These are phyloP conservation scores for Aplidium turbinatum DNA, from an alignment of 23 tunicate species.

Conservation along the genomic window DNA sequence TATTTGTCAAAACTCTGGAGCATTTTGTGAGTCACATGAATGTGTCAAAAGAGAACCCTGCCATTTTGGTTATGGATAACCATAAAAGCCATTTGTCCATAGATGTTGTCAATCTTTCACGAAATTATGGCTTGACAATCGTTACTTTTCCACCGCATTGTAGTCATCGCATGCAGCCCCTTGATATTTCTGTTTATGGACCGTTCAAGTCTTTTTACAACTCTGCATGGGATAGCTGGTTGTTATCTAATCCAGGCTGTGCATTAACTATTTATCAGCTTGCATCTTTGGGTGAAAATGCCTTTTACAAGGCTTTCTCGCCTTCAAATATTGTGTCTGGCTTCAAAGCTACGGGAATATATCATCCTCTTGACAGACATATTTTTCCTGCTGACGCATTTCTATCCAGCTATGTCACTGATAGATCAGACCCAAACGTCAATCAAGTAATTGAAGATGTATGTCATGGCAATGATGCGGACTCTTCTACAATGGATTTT, in stretches of 20 bases:
- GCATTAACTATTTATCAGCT: conserved; percentile 41
- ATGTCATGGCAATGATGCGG: too few species aligned
- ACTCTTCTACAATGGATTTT: too few species aligned
- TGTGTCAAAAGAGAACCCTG: conserved; percentile 17
- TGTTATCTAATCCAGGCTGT: conserved; percentile 27
- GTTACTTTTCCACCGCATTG: conserved; percentile 60
- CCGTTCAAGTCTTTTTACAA: conserved; percentile 34
- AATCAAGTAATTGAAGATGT: too few species aligned
- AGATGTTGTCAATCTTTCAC: conserved; percentile 17
- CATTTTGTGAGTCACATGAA: conserved; percentile 29
- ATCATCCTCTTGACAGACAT: neutral
- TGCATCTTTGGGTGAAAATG: conserved; percentile 24
- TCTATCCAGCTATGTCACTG: conserved; percentile 1
- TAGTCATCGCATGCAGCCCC: conserved; percentile 43
- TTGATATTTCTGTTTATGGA: conserved; percentile 32
- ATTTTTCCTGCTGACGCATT: conserved; percentile 15
- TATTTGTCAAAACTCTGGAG: conserved; percentile 27
- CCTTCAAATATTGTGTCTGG: conserved; percentile 16
- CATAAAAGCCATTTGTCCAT: conserved; percentile 41
- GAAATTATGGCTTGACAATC: conserved; percentile 24
- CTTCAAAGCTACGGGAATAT: conserved; percentile 28
- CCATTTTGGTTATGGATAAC: conserved; percentile 41
- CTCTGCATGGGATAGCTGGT: conserved; percentile 29
- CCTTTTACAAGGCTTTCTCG: conserved; percentile 12
- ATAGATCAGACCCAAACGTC: too few species aligned